Conservation (phyloP, 2,888 invertebrate species). For the Caenorhabditis imperialis region DNA sequence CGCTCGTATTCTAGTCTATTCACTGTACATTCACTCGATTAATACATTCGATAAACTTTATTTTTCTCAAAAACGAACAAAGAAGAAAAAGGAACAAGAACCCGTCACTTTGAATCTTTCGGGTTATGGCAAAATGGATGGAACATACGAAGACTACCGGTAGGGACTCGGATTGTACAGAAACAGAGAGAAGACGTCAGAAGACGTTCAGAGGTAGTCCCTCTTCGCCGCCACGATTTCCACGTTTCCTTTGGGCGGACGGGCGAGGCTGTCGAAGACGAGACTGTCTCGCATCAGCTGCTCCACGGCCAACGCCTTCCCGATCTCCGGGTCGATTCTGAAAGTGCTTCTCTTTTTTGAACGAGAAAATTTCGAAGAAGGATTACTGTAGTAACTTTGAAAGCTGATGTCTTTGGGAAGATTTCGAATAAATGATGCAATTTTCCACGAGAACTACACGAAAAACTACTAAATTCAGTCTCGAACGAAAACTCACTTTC, state of each 20-base stretch:
- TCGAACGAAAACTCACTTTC: constrained; percentile 36
- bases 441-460: no score
- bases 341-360: neutral
- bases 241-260: constrained; percentile 54
- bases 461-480: no score
- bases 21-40: neutral
- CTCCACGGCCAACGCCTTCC: constrained; percentile 61
- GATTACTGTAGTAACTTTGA: no score
- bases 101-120: neutral
- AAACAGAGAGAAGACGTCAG: constrained; percentile 12
- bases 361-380: no score
- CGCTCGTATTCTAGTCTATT: neutral
- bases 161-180: constrained; percentile 7
- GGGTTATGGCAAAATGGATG: no score
- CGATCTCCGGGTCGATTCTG: constrained; percentile 62
- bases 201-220: constrained; percentile 52
- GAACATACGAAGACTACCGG: no score
- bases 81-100: constrained; percentile 1
- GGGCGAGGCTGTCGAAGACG: constrained; percentile 59
- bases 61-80: no score
- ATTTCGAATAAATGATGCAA: neutral
- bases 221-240: constrained; percentile 60
- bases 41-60: neutral
- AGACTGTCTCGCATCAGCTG: constrained; percentile 56
- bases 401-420: no score